Percentiles rank a stretch among this genome's conserved stretches.
Evolutionary conservation across 2,888 invertebrate genomes (phyloP).

Genomic region (Luperina testacea): DNA sequence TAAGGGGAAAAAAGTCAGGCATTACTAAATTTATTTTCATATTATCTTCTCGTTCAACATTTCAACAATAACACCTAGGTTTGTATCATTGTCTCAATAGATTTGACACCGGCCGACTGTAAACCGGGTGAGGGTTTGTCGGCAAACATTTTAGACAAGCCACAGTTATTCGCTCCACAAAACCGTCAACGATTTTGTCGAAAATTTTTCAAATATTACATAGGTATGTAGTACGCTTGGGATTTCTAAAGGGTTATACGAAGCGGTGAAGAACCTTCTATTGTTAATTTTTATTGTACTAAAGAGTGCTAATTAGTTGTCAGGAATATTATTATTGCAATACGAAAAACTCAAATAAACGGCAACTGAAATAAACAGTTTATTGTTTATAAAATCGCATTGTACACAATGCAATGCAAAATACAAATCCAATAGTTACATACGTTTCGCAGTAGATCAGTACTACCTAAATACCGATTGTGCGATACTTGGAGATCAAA

Average conservation of each 20-base stretch:
- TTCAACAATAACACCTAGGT: background rate
- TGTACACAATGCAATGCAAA: background rate
- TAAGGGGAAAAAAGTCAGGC: background rate
- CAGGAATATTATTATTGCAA: background rate
- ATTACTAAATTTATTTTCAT: background rate
- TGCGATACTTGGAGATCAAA: background rate
- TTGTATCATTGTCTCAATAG: conserved; percentile 13
- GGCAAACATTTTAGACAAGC: conserved; percentile 49
- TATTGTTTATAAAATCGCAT: background rate
- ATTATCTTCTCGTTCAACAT: background rate
- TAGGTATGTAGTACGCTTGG: conserved; percentile 11
- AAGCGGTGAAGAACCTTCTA: background rate
- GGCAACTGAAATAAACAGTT: background rate
- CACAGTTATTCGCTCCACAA: conserved; percentile 35
- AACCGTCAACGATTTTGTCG: conserved; percentile 24
- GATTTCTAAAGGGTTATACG: conserved; percentile 10
- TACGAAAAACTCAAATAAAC: background rate
- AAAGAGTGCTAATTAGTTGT: conserved; percentile 3
- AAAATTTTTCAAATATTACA: conserved; percentile 28
- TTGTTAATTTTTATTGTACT: background rate
- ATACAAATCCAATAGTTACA: background rate
- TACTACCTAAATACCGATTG: no score
- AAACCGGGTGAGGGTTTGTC: conserved; percentile 31
- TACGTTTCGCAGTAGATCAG: background rate
- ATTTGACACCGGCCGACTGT: conserved; percentile 23